Evolutionary conservation across 2,888 invertebrate genomes (phyloP).

Genomic region (Ceramica pisi): DNA sequence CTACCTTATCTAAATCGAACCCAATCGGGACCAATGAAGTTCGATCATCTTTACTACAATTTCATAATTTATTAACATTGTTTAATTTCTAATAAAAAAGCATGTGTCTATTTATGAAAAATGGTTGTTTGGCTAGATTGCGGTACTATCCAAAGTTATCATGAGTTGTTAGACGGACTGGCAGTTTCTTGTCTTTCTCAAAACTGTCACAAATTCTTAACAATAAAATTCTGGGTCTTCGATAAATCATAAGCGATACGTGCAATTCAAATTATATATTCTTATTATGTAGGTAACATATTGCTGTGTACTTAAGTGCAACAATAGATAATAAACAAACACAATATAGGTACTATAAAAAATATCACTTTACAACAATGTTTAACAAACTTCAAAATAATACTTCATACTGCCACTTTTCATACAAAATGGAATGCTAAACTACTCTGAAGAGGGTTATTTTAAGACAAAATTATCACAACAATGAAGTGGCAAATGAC

Average conservation of each 20-base stretch:
- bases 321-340: constrained; percentile 59
- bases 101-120: neutral
- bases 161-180: neutral
- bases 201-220: neutral
- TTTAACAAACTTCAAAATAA: constrained; percentile 45
- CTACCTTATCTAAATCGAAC: no score
- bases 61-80: neutral
- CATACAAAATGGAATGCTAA: constrained; percentile 51
- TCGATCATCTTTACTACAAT: no score
- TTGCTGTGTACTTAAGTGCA: constrained; percentile 41
- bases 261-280: constrained; percentile 56
- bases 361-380: constrained; percentile 54
- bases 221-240: constrained; percentile 6
- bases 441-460: constrained; percentile 31
- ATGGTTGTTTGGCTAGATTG: neutral
- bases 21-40: no score
- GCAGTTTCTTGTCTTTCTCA: neutral
- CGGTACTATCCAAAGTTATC: neutral
- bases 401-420: constrained; percentile 44
- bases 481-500: constrained; percentile 28
- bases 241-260: constrained; percentile 43
- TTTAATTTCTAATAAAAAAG: neutral
- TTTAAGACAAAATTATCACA: constrained; percentile 50
- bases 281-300: constrained; percentile 44
- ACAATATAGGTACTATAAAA: constrained; percentile 52